Evolutionary conservation across 2,888 invertebrate genomes (phyloP), one percentile per base, ranked within the genome.

Genomic region (Parascotia fuliginaria): DNA sequence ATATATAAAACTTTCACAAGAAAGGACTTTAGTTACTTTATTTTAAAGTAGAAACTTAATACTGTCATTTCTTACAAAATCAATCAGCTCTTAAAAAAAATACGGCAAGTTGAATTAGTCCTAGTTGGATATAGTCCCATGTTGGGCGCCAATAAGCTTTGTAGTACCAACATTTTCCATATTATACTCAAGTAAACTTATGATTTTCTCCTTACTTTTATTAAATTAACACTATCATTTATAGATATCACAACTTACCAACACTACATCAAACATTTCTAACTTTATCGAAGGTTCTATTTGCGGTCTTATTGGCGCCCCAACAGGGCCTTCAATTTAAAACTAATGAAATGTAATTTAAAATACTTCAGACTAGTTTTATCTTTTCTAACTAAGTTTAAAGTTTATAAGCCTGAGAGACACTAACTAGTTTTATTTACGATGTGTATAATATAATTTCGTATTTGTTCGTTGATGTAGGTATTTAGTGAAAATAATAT

Each of bases 301-400:
- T n/a, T n/a, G n/a, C n/a, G n/a, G n/a, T n/a, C 0, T 12, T 27
- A 42, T 31, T 59, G 55, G 37, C 42, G 33, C 31, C 60, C 60
- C 55, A 59, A n/a, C n/a, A 4, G 45, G 42, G 40, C 37, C 31
- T 16, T 15, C 19, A 9, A 36, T 44, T 29, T 37, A 11, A 32
- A 44, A 44, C 19, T 19, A 36, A 19, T 15, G 14, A 33, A 33
- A 33, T 15, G 14, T 33, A 33, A 33, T 33, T 36, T 36, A 2
- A 19, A 33, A 36, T 19, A 36, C 36, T 36, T 19, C 11, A 6
- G 36, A 19, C n/a, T 36, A 36, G 36, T 11, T 36, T 9, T 16
- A 19, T 36, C 36, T 19, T 36, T 11, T 2, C n/a, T 1, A 9
- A 11, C 19, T 19, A 36, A 19, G 6, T 36, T 15, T 19, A 13